These are phyloP conservation scores for Cepaea nemoralis DNA, from an alignment of 1,140 invertebrate species.

Conservation along the genomic window DNA sequence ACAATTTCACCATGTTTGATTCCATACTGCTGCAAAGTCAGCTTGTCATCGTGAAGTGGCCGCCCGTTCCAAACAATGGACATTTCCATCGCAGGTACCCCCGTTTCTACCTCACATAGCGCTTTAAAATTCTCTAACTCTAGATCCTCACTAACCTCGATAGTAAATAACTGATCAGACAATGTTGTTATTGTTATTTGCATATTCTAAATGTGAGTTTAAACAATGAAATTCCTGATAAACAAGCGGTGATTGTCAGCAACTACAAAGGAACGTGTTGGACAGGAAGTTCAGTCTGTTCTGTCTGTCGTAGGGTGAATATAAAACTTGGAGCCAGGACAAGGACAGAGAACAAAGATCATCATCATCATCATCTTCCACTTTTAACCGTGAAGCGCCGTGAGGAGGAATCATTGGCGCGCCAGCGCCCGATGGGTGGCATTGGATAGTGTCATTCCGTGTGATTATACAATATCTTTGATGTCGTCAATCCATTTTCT, in stretches of 20 bases:
- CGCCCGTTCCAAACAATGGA: slow-evolving; percentile 87
- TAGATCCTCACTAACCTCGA: slow-evolving; percentile 92
- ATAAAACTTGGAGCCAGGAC: no score
- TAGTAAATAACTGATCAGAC: slow-evolving; percentile 86
- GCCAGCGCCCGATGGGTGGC: no score
- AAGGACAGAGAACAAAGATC: no score
- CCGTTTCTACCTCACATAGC: slow-evolving; percentile 89
- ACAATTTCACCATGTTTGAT: slow-evolving; percentile 90
- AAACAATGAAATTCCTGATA: not conserved
- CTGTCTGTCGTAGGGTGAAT: no score
- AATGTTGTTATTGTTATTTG: slow-evolving; percentile 91
- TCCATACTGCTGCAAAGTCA: slow-evolving; percentile 82
- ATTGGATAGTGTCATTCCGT: no score
- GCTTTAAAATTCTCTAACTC: slow-evolving; percentile 96
- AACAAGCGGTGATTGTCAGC: slow-evolving; percentile 18
- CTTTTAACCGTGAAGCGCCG: no score
- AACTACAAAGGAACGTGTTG: slow-evolving; percentile 47
- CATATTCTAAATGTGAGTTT: slow-evolving; percentile 75
- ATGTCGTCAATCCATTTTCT: no score
- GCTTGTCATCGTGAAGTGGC: slow-evolving; percentile 86
- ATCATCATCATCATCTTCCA: no score
- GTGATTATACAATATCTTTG: no score
- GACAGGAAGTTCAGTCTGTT: slow-evolving; percentile 26
- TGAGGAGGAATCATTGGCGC: no score
- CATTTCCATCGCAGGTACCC: slow-evolving; percentile 85